A percentile compares a stretch with the other conserved stretches of the same genome.
Evolutionary conservation across 2,113 vertebrate genomes (phyloP).

Genomic region (Alligator mississippiensis): DNA sequence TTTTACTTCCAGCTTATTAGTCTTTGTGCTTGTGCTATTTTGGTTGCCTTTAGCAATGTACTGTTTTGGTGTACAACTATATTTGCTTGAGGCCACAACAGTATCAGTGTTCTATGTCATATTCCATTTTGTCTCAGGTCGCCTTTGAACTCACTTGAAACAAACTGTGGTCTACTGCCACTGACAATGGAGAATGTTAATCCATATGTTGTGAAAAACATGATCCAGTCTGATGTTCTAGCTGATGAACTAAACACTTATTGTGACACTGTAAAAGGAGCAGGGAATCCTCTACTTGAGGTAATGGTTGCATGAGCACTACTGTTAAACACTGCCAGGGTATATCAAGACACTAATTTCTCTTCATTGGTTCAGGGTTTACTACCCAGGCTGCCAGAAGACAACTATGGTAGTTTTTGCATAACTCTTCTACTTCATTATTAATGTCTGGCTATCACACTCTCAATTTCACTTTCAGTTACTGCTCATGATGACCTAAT

Average conservation of each 20-base stretch:
- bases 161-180: background rate
- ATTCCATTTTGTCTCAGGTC: slow-evolving; percentile 29
- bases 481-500: background rate
- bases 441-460: background rate
- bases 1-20: background rate
- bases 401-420: background rate
- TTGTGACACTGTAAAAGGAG: background rate
- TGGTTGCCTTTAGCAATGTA: slow-evolving; percentile 31
- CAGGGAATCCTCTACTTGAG: background rate
- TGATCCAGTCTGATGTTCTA: background rate
- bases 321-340: background rate
- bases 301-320: background rate
- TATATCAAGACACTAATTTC: background rate
- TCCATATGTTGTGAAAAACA: background rate
- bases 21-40: background rate
- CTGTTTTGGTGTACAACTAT: background rate
- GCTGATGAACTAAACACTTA: background rate
- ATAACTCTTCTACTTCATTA: background rate
- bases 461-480: background rate
- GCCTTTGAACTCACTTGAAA: slow-evolving; percentile 19
- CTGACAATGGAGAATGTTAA: background rate
- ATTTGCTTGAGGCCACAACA: slow-evolving; percentile 58
- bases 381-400: background rate
- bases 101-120: slow-evolving; percentile 42
- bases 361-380: background rate